Conservation (phyloP, 2,888 invertebrate species). For the Pristionchus japonicus region DNA sequence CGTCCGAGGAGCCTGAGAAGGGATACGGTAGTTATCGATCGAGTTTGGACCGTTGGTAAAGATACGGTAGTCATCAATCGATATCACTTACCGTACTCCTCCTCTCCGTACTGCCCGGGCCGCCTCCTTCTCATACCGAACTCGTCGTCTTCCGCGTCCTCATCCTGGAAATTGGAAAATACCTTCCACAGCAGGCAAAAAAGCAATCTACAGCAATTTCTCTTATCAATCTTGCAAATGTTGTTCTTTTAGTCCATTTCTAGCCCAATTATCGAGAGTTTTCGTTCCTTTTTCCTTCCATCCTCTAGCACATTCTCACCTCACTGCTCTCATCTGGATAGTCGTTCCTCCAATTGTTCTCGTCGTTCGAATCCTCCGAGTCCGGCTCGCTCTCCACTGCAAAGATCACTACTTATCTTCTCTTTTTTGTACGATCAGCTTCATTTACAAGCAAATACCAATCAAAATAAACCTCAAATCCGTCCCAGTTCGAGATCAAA, state of each 20-base stretch:
- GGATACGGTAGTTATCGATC: not conserved
- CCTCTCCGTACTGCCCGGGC: not conserved
- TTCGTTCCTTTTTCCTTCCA: too few species aligned
- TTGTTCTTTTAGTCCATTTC: too few species aligned
- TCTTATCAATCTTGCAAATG: too few species aligned
- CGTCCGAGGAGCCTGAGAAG: not conserved
- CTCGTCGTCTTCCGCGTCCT: constrained; percentile 34
- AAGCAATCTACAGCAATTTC: too few species aligned
- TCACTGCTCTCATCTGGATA: constrained; percentile 72
- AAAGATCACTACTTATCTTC: too few species aligned
- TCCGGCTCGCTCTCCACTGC: constrained; percentile 39
- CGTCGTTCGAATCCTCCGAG: constrained; percentile 72
- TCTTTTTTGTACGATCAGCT: too few species aligned
- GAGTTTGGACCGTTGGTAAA: not conserved
- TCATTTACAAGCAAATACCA: too few species aligned
- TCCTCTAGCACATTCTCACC: not conserved
- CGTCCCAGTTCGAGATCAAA: too few species aligned
- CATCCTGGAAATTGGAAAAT: too few species aligned
- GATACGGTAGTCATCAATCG: not conserved
- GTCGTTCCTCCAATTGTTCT: constrained; percentile 72
- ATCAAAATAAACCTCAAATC: too few species aligned
- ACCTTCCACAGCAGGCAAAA: too few species aligned
- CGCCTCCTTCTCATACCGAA: not conserved
- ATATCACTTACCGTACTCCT: constrained; percentile 43
- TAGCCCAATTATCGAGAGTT: too few species aligned